Percentiles rank a stretch among this genome's conserved stretches.
Conservation (phyloP, 2,113 vertebrate species). For the Columba livia region DNA sequence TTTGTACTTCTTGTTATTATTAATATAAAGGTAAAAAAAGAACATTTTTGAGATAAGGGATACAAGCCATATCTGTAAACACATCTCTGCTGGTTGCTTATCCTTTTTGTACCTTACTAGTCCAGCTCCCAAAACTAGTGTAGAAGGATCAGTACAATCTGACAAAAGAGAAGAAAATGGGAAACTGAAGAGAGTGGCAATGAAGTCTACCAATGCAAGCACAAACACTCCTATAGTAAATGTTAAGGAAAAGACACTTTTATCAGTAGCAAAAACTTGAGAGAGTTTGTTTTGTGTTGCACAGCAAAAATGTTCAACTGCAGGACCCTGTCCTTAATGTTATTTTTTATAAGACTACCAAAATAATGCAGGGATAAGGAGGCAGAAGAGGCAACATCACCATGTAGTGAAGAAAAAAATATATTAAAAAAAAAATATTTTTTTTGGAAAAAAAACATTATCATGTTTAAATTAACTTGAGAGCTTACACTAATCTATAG, state of each 20-base stretch:
- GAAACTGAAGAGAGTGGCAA: neutral
- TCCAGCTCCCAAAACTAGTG: neutral
- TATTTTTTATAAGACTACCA: neutral
- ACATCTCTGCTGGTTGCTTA: neutral
- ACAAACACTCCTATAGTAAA: accelerated
- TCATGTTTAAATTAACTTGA: neutral
- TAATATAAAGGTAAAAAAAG: neutral
- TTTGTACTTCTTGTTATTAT: neutral
- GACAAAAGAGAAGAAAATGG: neutral
- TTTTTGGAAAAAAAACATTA: neutral
- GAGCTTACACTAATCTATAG: neutral
- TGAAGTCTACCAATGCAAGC: neutral
- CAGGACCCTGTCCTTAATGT: neutral
- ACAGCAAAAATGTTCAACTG: neutral
- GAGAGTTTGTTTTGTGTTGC: neutral
- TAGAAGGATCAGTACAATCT: neutral
- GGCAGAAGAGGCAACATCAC: neutral
- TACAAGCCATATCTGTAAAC: neutral
- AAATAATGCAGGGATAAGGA: neutral
- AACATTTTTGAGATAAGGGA: neutral
- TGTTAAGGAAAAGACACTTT: neutral
- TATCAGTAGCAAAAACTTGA: neutral
- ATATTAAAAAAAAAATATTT: neutral
- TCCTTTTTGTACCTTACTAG: neutral
- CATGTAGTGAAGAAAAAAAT: neutral